Evolutionary conservation across 1,140 invertebrate species (phyloP).

Genomic region (Saccostrea echinata): DNA sequence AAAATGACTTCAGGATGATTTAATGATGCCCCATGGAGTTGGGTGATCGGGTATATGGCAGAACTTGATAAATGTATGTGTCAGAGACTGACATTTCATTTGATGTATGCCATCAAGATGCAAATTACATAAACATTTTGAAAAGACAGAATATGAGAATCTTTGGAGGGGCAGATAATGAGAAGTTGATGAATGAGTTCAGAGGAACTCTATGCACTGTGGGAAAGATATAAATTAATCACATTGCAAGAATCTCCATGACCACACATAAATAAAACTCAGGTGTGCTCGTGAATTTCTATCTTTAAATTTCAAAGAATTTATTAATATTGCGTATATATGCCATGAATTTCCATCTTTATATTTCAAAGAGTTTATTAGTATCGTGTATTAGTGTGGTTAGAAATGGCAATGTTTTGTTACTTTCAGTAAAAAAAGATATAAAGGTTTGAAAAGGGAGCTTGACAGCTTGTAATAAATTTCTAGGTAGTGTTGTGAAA

Average conservation of each 20-base stretch:
- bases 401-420: too few species aligned
- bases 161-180: constrained; percentile 18
- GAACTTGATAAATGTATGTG: constrained; percentile 18
- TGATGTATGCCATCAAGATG: constrained; percentile 33
- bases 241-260: neutral
- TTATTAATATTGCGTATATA: neutral
- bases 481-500: too few species aligned
- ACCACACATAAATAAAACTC: constrained; percentile 21
- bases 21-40: constrained; percentile 22
- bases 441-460: too few species aligned
- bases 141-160: constrained; percentile 19
- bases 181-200: constrained; percentile 5
- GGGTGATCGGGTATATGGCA: neutral
- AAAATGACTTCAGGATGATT: neutral
- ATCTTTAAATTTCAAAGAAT: neutral
- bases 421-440: too few species aligned
- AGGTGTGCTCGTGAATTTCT: constrained; percentile 8
- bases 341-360: too few species aligned
- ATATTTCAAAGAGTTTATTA: too few species aligned
- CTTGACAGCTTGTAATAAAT: too few species aligned
- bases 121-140: constrained; percentile 35
- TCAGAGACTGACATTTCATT: constrained; percentile 11
- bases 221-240: constrained; percentile 16
- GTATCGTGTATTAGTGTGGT: too few species aligned
- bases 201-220: neutral